phyloP scores from a whole-genome alignment of 2,888 invertebrate genomes.

The Lepidocyrtinus sp. region DNA sequence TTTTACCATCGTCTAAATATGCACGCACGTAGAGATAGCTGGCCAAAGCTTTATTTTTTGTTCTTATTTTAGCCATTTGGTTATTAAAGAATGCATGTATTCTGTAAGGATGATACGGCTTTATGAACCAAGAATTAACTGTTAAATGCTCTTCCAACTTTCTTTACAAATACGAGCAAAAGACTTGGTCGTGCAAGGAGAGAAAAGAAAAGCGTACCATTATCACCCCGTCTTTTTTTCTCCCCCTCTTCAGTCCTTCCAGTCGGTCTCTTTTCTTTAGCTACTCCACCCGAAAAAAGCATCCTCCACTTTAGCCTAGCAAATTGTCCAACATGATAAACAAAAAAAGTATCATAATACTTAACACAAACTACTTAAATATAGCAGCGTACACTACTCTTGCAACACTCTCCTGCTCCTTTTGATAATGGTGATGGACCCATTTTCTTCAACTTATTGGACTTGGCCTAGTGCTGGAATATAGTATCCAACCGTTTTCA shows the following conservation, averaged over 20 bases:
- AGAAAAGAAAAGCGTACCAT: slow-evolving; percentile 6
- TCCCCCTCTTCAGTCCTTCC: slow-evolving; percentile 1
- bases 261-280: background rate
- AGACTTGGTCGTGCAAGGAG: background rate
- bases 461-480: background rate
- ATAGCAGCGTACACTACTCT: background rate
- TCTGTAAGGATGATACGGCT: background rate
- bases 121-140: slow-evolving; percentile 15
- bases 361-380: slow-evolving; percentile 20
- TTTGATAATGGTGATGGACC: background rate
- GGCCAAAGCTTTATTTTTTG: background rate
- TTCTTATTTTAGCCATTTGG: background rate
- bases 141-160: slow-evolving; percentile 23
- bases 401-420: background rate
- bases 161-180: slow-evolving; percentile 7
- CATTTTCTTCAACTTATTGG: slow-evolving; percentile 1
- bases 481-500: background rate
- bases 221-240: background rate
- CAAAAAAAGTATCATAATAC: background rate
- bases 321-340: slow-evolving; percentile 15
- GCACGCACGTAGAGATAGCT: slow-evolving; percentile 17
- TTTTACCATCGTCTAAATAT: background rate
- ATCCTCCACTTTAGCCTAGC: background rate
- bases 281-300: slow-evolving; percentile 26
- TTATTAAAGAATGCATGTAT: background rate